These are phyloP conservation scores for Plebejus anna DNA, from an alignment of 2,888 invertebrate genomes.

Conservation along the genomic window DNA sequence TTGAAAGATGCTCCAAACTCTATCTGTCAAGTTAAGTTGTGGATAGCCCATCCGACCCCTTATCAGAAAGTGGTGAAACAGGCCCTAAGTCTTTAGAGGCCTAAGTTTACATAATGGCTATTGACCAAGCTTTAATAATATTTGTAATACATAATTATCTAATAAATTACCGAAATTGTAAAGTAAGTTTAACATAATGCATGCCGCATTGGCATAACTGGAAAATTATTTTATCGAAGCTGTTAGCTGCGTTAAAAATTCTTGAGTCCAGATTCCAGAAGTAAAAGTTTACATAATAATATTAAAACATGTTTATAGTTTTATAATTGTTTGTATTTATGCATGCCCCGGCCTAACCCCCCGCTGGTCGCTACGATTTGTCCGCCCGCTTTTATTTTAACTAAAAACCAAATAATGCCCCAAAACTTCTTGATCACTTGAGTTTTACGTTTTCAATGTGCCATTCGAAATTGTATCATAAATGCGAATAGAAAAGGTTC, in stretches of 20 bases:
- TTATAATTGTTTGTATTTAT: slow-evolving; percentile 60
- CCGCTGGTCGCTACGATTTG: slow-evolving; percentile 57
- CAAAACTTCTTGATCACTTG: slow-evolving; percentile 31
- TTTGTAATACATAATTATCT: no score
- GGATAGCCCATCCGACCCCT: no score
- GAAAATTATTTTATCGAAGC: not conserved
- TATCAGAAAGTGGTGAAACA: no score
- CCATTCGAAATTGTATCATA: not conserved
- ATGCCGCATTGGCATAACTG: not conserved
- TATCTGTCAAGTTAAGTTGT: no score
- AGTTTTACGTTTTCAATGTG: not conserved
- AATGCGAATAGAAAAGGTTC: not conserved
- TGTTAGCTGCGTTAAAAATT: not conserved
- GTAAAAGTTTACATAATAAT: slow-evolving; percentile 30
- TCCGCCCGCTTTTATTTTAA: slow-evolving; percentile 60
- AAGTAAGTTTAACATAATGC: not conserved
- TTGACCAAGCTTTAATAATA: no score
- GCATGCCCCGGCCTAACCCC: slow-evolving; percentile 55
- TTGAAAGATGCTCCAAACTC: no score
- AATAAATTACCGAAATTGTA: no score
- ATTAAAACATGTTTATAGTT: slow-evolving; percentile 45
- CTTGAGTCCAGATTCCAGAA: not conserved
- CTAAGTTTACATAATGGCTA: no score
- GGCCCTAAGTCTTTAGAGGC: no score
- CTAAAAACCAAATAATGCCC: slow-evolving; percentile 68